A percentile compares a stretch with the other conserved stretches of the same genome.
Evolutionary conservation across 2,888 invertebrate genomes (phyloP).

Genomic region (Stegophylla sp.): DNA sequence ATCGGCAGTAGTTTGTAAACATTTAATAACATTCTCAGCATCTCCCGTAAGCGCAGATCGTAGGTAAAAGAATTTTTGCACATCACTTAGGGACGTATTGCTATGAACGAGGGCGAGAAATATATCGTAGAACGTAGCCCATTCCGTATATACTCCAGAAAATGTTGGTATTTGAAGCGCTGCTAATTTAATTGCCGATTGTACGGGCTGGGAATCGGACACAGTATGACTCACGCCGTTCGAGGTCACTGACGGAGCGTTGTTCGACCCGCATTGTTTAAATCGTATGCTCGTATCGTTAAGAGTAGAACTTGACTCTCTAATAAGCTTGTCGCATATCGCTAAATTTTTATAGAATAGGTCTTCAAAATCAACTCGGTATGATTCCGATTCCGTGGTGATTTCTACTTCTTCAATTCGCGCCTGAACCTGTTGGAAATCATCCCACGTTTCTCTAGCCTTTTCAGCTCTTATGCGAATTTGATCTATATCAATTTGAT

Average conservation of each 20-base stretch:
- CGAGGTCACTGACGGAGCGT: neutral
- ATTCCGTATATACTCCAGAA: neutral
- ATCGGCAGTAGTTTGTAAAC: neutral
- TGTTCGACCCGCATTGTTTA: too few relatives aligned
- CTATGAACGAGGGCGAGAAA: neutral
- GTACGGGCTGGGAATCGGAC: neutral
- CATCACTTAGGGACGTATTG: neutral
- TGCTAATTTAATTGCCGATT: neutral
- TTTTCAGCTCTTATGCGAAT: neutral
- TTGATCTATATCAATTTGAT: slow-evolving; percentile 8
- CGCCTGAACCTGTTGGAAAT: slow-evolving; percentile 13
- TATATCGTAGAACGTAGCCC: slow-evolving; percentile 1
- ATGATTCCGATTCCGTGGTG: neutral
- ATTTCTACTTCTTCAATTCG: neutral
- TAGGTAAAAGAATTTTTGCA: slow-evolving; percentile 15
- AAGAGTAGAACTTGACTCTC: too few relatives aligned
- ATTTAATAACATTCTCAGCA: neutral
- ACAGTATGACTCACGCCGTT: too few relatives aligned
- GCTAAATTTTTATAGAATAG: slow-evolving; percentile 9
- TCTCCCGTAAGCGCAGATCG: neutral
- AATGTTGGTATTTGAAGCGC: neutral
- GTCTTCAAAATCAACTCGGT: neutral
- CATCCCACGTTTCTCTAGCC: neutral
- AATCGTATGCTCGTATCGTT: too few relatives aligned
- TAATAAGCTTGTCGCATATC: neutral